Evolutionary conservation across 2,113 vertebrate genomes (phyloP).

Genomic region (Chaetodon auriga): DNA sequence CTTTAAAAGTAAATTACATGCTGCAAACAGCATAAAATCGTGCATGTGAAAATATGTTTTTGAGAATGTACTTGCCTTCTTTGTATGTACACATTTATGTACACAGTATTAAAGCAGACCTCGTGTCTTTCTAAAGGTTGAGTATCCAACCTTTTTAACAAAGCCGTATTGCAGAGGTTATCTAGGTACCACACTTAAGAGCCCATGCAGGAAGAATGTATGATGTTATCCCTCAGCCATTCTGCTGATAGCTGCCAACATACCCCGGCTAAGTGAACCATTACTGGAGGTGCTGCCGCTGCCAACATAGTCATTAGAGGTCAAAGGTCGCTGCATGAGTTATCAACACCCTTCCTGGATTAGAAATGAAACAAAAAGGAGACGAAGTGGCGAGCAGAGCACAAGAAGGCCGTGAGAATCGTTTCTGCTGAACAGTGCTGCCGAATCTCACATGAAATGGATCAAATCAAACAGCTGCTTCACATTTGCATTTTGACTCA

Average conservation of each 20-base stretch:
- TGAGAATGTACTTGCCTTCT: not conserved
- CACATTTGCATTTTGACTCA: conserved; percentile 34
- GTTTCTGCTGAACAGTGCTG: not conserved
- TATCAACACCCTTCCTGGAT: conserved; percentile 44
- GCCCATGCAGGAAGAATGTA: conserved; percentile 60
- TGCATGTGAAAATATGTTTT: not conserved
- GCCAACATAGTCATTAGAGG: conserved; percentile 23
- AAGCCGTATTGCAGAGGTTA: conserved; percentile 47
- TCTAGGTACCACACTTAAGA: conserved; percentile 43
- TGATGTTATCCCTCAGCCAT: conserved; percentile 49
- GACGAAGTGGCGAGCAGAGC: not conserved
- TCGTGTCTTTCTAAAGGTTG: not conserved
- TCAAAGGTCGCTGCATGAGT: conserved; percentile 36
- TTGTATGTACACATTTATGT: not conserved
- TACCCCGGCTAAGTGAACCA: conserved; percentile 15
- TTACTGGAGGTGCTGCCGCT: not conserved
- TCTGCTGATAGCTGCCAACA: conserved; percentile 57
- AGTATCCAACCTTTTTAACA: conserved; percentile 35
- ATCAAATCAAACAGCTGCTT: conserved; percentile 54
- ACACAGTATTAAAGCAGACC: not conserved
- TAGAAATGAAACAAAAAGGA: conserved; percentile 22
- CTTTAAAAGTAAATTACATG: not conserved
- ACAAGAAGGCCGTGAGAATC: conserved; percentile 13
- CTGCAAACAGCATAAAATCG: not conserved
- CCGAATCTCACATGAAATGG: conserved; percentile 10